phyloP scores from a whole-genome alignment of 1,140 invertebrate species.

The Leptopilina clavipes region DNA sequence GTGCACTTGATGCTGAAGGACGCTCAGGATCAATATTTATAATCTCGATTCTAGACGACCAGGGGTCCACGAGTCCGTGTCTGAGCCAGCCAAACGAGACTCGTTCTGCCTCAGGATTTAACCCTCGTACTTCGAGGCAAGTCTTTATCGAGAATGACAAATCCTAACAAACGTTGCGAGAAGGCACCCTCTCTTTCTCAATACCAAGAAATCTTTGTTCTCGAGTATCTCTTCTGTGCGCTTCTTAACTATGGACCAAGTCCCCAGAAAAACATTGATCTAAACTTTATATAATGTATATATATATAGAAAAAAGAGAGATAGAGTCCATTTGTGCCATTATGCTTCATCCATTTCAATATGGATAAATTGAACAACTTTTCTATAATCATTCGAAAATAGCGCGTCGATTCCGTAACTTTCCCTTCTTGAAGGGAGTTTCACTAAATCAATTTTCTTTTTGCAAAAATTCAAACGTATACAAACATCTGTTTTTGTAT shows the following conservation, averaged over 20 bases:
- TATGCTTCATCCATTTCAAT: not conserved
- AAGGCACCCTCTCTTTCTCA: not conserved
- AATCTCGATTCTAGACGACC: conserved; percentile 71
- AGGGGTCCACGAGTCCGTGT: conserved; percentile 59
- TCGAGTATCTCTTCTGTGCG: not conserved
- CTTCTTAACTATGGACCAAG: conserved; percentile 3
- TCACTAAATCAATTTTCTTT: too few relatives aligned
- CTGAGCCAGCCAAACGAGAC: conserved; percentile 58
- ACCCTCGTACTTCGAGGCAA: conserved; percentile 40
- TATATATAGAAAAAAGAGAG: not conserved
- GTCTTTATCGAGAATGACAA: conserved; percentile 43
- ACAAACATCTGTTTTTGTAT: too few relatives aligned
- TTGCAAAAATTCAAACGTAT: too few relatives aligned
- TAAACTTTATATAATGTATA: conserved; percentile 6
- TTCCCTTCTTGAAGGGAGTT: too few relatives aligned
- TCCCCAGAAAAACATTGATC: conserved; percentile 1
- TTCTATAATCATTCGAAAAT: not conserved
- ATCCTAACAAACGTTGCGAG: conserved; percentile 51
- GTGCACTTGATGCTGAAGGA: conserved; percentile 68
- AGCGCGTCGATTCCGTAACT: too few relatives aligned
- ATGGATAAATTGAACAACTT: not conserved
- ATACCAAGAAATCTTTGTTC: conserved; percentile 1
- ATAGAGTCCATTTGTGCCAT: not conserved
- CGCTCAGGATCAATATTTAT: conserved; percentile 74
- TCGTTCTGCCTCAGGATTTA: conserved; percentile 43